Base-by-base conservation (phyloP, 2,113 vertebrate species). In the Erythrocercus mccallii region DNA sequence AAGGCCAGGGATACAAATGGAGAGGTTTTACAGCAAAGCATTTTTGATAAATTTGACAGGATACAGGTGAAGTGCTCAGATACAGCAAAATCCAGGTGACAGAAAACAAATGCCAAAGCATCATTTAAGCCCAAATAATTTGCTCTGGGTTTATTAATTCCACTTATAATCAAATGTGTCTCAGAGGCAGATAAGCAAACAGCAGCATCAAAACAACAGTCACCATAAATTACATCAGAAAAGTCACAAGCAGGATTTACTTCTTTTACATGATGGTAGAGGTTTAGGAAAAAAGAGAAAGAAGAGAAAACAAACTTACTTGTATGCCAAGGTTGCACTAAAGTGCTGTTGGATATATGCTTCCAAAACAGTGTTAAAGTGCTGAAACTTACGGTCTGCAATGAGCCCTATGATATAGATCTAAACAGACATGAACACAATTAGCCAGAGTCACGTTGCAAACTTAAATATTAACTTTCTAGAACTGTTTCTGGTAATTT, bases 281-380 rank as follows among this genome's bases (percentile, higher is more conserved):
- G 14, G 4, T 68, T 91, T n/a, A 79, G 48, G 13, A 31, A 35
- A 65, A 42, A 53, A 17, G 5, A 35, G 11, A 35, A 37, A 44
- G 5, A 40, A 61, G 21, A 13, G 4, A 53, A 60, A 92, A 60
- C 3, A 21, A 81, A 98, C 99, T 98, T 98, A 99, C 99, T 99
- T 99, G 98, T 99, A 99, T 44, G 99, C 99, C 95, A 99, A 66
- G 0, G 99, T 99, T 23, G 99, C 99, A 83, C 99, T 99, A 73
- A 99, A 99, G 95, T 99, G 99, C 92, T 99, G 99, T 44, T 99
- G 99, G 92, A 99, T 99, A 81, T 99, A 99, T 8, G 99, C 99
- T 97, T 99, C 99, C 96, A 99, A 90, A 84, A 99, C 99, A 0
- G 99, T 98, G 95, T 99, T 99, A 95, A 99, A 99, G 95, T 99